These are phyloP conservation scores for Temnothorax unifasciatus DNA, from an alignment of 2,888 invertebrate species.

Conservation along the genomic window DNA sequence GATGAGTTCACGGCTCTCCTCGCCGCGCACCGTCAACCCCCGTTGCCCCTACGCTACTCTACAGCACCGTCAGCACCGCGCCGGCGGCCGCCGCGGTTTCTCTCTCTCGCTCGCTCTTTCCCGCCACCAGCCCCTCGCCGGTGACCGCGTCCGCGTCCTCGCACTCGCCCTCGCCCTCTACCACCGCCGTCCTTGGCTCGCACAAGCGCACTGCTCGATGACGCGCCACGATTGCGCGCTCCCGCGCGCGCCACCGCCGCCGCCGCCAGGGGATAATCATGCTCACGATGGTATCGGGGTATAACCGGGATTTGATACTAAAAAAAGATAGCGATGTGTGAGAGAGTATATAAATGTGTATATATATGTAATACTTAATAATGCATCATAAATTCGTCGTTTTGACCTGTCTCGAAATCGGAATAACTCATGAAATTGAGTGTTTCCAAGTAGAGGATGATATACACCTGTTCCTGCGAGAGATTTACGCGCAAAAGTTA, in stretches of 20 bases:
- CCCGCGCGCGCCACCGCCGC: conserved; percentile 1
- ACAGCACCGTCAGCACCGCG: too few relatives aligned
- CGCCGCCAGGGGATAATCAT: conserved; percentile 6
- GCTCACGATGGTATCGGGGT: conserved; percentile 12
- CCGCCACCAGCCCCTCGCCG: neutral
- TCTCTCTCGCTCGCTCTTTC: too few relatives aligned
- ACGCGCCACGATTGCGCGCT: conserved; percentile 44
- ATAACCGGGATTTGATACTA: neutral
- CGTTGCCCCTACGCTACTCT: neutral
- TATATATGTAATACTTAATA: neutral
- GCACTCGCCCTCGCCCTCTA: conserved; percentile 41
- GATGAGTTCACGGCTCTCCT: conserved; percentile 29
- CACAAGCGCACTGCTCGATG: conserved; percentile 60
- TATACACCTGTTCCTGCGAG: neutral
- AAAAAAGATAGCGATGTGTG: neutral
- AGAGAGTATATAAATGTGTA: neutral
- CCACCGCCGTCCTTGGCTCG: conserved; percentile 41
- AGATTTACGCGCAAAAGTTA: neutral
- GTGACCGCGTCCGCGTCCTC: conserved; percentile 12
- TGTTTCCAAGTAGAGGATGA: neutral
- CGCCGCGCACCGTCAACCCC: conserved; percentile 7
- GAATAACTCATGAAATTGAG: neutral
- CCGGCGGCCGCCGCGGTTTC: conserved; percentile 34
- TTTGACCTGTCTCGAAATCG: neutral
- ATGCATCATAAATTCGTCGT: neutral